Conservation (phyloP, 2,888 invertebrate species). For the Apocheima hispidaria region DNA sequence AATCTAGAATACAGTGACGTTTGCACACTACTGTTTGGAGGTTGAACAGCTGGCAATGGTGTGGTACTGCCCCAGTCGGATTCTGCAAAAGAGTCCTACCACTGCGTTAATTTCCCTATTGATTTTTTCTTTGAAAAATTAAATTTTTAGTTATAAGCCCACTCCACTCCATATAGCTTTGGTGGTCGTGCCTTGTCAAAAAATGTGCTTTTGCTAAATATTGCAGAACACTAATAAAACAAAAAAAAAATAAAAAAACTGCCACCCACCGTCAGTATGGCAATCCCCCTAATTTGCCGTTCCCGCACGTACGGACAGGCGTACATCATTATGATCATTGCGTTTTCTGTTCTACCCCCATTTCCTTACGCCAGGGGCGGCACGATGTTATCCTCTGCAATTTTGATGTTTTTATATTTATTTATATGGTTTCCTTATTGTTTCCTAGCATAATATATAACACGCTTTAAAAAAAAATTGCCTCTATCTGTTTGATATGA, state of each 20-base stretch:
- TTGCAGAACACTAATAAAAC: slow-evolving; percentile 33
- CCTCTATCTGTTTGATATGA: too few relatives aligned
- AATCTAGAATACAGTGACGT: too few relatives aligned
- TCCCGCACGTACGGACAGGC: slow-evolving; percentile 43
- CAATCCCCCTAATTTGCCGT: slow-evolving; percentile 48
- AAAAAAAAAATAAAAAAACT: slow-evolving; percentile 30
- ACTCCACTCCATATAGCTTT: too few relatives aligned
- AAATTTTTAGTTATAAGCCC: too few relatives aligned
- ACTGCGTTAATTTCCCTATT: too few relatives aligned
- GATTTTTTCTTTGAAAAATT: too few relatives aligned
- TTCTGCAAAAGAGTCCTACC: too few relatives aligned
- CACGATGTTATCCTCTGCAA: not conserved
- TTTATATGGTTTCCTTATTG: not conserved
- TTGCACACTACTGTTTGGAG: too few relatives aligned
- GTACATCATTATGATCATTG: slow-evolving; percentile 50
- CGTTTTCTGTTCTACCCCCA: slow-evolving; percentile 21
- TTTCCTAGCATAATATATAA: too few relatives aligned
- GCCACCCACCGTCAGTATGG: slow-evolving; percentile 27
- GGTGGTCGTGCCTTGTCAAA: not conserved
- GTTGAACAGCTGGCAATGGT: too few relatives aligned
- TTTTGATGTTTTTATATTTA: not conserved
- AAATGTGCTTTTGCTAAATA: not conserved
- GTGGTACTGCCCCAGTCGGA: too few relatives aligned
- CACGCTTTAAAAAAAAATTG: too few relatives aligned
- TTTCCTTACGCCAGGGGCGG: not conserved